phyloP scores from a whole-genome alignment of 2,888 invertebrate genomes.

The Vanessa cardui region DNA sequence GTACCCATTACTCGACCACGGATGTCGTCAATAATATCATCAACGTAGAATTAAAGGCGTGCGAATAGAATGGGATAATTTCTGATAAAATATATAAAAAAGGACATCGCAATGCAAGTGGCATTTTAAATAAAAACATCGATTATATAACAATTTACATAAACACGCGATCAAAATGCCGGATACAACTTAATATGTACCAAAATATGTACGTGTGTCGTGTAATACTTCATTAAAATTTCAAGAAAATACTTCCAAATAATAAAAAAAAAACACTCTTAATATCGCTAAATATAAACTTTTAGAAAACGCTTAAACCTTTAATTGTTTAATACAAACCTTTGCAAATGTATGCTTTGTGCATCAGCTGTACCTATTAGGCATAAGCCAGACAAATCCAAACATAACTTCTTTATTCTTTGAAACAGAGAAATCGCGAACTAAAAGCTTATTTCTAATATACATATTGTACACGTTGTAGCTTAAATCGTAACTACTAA shows the following conservation, averaged over 20 bases:
- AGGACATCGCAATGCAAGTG: too few species aligned
- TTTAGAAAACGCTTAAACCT: slow-evolving; percentile 1
- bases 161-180: too few species aligned
- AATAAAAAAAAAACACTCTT: neutral
- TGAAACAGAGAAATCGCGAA: neutral
- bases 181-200: too few species aligned
- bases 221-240: too few species aligned
- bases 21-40: too few species aligned
- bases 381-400: slow-evolving; percentile 8
- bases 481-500: slow-evolving; percentile 4
- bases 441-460: neutral
- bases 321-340: neutral
- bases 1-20: too few species aligned
- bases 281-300: neutral
- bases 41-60: too few species aligned
- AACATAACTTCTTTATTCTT: neutral
- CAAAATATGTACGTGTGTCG: too few species aligned
- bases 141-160: too few species aligned
- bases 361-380: neutral
- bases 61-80: too few species aligned
- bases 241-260: neutral
- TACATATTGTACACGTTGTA: neutral
- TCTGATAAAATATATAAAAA: too few species aligned
- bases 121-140: too few species aligned
- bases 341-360: neutral